Conservation (phyloP, 2,888 invertebrate genomes). For the Timema podura region DNA sequence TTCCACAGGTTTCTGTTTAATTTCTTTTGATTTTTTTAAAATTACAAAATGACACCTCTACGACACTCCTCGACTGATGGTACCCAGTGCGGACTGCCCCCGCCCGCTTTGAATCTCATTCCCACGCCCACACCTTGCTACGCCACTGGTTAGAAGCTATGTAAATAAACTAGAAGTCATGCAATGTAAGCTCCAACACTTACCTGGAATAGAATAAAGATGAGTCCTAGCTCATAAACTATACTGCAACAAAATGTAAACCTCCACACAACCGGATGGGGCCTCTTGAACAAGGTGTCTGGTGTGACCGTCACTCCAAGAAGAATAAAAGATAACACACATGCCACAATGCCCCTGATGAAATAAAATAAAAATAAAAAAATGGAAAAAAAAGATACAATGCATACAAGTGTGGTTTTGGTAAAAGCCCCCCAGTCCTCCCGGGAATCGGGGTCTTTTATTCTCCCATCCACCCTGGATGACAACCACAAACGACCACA, state of each 20-base stretch:
- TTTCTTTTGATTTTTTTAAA: no score
- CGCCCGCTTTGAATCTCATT: neutral
- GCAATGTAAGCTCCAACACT: neutral
- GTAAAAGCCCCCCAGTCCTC: neutral
- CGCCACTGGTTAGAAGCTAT: neutral
- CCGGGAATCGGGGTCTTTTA: neutral
- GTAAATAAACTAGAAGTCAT: neutral
- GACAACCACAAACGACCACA: no score
- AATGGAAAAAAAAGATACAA: neutral
- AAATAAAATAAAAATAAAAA: neutral
- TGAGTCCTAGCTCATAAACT: conserved; percentile 50
- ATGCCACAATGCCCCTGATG: conserved; percentile 49
- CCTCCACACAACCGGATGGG: conserved; percentile 55
- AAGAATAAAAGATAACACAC: conserved; percentile 47
- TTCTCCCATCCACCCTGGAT: neutral
- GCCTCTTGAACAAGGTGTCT: conserved; percentile 53
- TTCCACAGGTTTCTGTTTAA: no score
- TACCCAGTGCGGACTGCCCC: no score
- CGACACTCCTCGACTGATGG: no score
- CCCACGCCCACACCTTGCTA: neutral
- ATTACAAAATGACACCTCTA: no score
- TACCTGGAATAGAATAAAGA: conserved; percentile 48
- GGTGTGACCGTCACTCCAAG: conserved; percentile 53
- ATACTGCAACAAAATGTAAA: conserved; percentile 51
- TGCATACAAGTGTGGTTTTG: neutral